phyloP scores from a whole-genome alignment of 2,113 vertebrate genomes.

The Barbus barbus region DNA sequence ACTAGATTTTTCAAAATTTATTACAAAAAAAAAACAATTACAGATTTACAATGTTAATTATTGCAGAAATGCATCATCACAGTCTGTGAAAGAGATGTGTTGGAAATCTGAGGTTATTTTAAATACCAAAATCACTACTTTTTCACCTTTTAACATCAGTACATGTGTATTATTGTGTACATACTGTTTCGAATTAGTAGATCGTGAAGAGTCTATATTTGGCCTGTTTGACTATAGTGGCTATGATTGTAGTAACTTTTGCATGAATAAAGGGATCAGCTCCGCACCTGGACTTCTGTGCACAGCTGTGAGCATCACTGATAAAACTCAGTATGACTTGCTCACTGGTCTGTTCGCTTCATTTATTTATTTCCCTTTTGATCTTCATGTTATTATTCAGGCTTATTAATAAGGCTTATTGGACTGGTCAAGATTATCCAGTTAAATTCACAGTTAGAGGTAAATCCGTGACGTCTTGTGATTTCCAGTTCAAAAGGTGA shows the following conservation, averaged over 20 bases:
- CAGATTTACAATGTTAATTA: no score
- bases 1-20: no score
- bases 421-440: neutral
- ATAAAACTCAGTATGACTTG: conserved; percentile 10
- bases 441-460: neutral
- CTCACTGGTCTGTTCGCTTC: conserved; percentile 21
- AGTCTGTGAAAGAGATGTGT: no score
- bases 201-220: conserved; percentile 12
- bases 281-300: neutral
- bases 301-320: conserved; percentile 2
- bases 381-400: conserved; percentile 32
- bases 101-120: no score
- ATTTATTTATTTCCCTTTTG: neutral
- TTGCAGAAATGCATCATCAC: no score
- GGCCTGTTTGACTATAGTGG: conserved; percentile 13
- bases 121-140: no score
- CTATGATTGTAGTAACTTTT: neutral
- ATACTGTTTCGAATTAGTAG: neutral
- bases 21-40: no score
- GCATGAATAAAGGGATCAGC: conserved; percentile 23
- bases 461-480: neutral
- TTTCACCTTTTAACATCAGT: no score
- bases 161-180: no score
- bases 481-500: neutral
- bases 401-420: neutral